Base-by-base conservation (phyloP, 1,140 invertebrate species). In the Drosophila parabipectinata region DNA sequence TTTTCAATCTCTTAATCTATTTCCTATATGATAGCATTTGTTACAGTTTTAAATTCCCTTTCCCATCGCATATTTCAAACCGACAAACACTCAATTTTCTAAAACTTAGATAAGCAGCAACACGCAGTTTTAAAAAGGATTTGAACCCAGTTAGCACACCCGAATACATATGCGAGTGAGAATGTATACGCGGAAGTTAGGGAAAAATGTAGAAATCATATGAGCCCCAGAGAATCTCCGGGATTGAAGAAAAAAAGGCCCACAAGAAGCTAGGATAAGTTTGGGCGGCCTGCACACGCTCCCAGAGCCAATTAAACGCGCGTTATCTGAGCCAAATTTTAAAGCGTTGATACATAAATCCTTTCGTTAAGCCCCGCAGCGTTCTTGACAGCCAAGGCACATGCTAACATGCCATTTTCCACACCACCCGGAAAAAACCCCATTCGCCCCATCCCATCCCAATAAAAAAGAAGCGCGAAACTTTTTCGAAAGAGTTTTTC, bases 301-400 rank as follows among this genome's bases (percentile, higher is more conserved):
- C 82, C 60, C 74, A 37, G 61, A 69, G 79, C 89, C 89, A 91
- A 91, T 91, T 91, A 91, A 91, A 91, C 71, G 81, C 77, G 72
- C 90, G 89, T 91, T 91, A 91, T 91, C 90, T 91, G 81, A 61
- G 66, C 75, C 77, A 90, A 90, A 89, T 85, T 91, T 91, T 91
- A 91, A 91, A 91, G 90, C 90, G 90, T 91, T 91, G 90, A 91
- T 91, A 90, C 90, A 91, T 91, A 91, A 91, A 91, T 91, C 90
- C 90, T 90, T 87, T 83, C 76, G 83, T 83, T 88, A 88, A 88
- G 83, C 83, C 84, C 84, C 83, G 83, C 84, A 89, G 83, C 84
- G 83, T 88, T 88, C 79, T 88, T 88, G 83, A 89, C 83, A 88
- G 84, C 84, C 84, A 88, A 89, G 83, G 83, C 84, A 88, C 83